Conservation (phyloP, 2,113 vertebrate species). For the Caloenas nicobarica region DNA sequence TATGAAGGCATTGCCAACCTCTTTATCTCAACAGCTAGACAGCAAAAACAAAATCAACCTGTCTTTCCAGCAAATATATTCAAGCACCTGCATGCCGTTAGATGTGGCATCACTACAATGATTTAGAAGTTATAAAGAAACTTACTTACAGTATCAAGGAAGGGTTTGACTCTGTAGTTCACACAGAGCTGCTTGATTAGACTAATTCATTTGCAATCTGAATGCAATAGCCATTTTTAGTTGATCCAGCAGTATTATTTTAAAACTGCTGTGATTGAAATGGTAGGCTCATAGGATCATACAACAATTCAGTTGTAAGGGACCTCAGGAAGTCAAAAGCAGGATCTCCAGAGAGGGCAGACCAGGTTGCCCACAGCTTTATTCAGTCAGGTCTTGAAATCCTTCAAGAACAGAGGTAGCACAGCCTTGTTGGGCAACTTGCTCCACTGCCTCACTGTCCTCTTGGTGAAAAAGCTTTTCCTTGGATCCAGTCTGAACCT, state of each 20-base stretch:
- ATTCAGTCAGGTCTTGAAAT: neutral
- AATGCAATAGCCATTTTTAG: neutral
- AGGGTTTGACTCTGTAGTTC: neutral
- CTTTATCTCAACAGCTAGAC: neutral
- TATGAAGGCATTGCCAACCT: neutral
- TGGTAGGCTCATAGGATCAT: neutral
- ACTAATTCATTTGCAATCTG: neutral
- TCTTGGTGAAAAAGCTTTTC: neutral
- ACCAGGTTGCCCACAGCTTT: neutral
- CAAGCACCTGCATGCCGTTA: neutral
- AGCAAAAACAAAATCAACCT: neutral
- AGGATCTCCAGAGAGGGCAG: neutral
- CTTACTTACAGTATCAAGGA: neutral
- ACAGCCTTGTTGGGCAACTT: neutral
- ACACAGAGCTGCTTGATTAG: neutral
- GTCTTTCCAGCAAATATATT: neutral
- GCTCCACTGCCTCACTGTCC: neutral
- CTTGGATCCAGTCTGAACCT: neutral
- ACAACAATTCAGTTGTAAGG: neutral
- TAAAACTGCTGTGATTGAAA: neutral
- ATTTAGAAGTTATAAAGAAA: neutral
- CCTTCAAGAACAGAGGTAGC: neutral
- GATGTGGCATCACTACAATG: neutral
- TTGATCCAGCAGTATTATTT: neutral
- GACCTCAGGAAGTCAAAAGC: neutral